These are phyloP conservation scores for Drosophila borborema DNA, from an alignment of 2,888 invertebrate genomes.

Conservation along the genomic window DNA sequence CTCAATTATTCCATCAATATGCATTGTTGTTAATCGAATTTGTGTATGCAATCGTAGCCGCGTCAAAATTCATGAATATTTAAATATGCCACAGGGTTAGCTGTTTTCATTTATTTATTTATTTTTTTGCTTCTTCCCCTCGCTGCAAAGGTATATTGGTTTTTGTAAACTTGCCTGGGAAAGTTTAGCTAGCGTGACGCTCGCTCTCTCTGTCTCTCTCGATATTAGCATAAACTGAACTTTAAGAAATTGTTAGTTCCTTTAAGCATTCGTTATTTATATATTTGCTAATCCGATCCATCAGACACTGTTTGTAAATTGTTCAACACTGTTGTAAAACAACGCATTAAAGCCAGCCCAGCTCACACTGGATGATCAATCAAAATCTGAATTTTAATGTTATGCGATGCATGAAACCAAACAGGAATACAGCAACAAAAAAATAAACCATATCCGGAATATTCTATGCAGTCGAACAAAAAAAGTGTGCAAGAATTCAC, in stretches of 20 bases:
- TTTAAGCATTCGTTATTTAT: constrained; percentile 23
- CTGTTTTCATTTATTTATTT: background rate
- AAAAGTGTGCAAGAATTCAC: constrained; percentile 68
- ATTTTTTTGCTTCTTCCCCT: no score
- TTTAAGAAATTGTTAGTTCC: constrained; percentile 3
- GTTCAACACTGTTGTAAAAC: constrained; percentile 38
- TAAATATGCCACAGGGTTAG: constrained; percentile 55
- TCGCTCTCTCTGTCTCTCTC: background rate
- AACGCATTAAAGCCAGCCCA: constrained; percentile 21
- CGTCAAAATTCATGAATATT: constrained; percentile 74
- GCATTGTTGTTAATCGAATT: constrained; percentile 78
- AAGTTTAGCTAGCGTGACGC: constrained; percentile 65
- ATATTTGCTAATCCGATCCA: constrained; percentile 27
- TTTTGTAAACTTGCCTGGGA: constrained; percentile 61
- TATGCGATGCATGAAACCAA: constrained; percentile 76
- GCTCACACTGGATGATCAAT: constrained; percentile 66
- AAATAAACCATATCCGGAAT: constrained; percentile 64
- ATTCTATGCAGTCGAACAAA: constrained; percentile 30
- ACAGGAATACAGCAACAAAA: constrained; percentile 38
- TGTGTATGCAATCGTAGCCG: constrained; percentile 22
- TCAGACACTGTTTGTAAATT: constrained; percentile 31
- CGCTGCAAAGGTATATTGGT: background rate
- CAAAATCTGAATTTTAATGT: constrained; percentile 80
- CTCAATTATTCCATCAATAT: constrained; percentile 84
- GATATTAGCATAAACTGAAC: constrained; percentile 30